Evolutionary conservation across 2,113 vertebrate species (phyloP).

Genomic region (Fulica atra): DNA sequence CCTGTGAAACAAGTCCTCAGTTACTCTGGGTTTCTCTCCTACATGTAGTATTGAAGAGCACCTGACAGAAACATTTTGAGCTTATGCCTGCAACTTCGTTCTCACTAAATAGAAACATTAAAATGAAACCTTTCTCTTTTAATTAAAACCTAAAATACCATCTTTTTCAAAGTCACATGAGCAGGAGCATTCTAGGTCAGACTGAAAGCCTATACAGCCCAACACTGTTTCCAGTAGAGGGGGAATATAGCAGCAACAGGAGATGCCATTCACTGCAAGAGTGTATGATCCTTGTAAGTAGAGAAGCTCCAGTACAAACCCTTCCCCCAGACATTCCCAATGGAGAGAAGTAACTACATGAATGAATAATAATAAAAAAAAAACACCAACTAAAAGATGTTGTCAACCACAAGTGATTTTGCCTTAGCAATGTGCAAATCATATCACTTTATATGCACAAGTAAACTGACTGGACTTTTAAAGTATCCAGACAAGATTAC

Average conservation of each 20-base stretch:
- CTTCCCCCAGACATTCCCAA: neutral
- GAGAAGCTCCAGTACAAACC: neutral
- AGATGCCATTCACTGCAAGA: neutral
- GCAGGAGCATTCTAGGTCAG: neutral
- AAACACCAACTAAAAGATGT: neutral
- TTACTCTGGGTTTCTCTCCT: neutral
- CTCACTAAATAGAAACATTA: neutral
- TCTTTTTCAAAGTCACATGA: neutral
- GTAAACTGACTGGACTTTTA: neutral
- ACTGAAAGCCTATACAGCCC: neutral
- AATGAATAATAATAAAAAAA: neutral
- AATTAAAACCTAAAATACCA: neutral
- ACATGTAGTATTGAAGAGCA: neutral
- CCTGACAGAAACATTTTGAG: neutral
- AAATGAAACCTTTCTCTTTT: neutral
- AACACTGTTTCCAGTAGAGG: neutral
- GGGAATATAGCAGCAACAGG: neutral
- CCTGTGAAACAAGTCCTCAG: neutral
- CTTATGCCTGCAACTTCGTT: neutral
- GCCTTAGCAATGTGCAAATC: neutral
- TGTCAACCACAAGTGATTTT: neutral
- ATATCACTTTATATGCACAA: neutral
- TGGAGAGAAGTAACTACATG: neutral
- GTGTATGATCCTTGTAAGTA: neutral
- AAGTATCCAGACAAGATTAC: neutral